Evolutionary conservation across 2,888 invertebrate species (phyloP), one percentile per base, ranked within the genome.

Genomic region (Branchellion lobata): DNA sequence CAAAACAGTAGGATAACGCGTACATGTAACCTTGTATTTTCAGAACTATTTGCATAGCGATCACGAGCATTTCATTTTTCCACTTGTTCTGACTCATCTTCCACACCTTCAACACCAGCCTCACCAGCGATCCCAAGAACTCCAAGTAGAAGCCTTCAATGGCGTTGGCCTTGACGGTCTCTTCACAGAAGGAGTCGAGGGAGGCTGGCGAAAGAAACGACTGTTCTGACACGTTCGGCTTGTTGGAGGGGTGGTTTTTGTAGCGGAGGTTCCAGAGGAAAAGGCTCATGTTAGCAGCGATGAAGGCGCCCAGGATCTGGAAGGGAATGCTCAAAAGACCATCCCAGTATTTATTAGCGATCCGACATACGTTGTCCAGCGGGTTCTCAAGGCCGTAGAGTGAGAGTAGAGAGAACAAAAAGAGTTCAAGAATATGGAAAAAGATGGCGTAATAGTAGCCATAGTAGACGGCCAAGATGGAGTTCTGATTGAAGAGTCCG

Each of bases 381-480:
- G 61, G 61, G 61, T 57, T 57, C 21, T 57, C 61, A n/a, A 57
- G 21, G 21, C 61, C 61, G 24, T 57, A 57, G n/a, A 57, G 24
- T 14, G 61, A 57, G n/a, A 57, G 61, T 3, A 24, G n/a, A 3
- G 61, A 57, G 61, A 57, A 57, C 3, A 57, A 5, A n/a, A 57
- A 57, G 61, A 57, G 61, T 18, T 57, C 61, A 57, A 57, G 5
- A 18, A n/a, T 57, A n/a, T 57, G 61, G 61, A 57, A 57, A 57
- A 57, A 57, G 24, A 57, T 57, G 24, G 61, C 61, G 61, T 57
- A 57, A n/a, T 57, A 57, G 21, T 57, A 57, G 61, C 61, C 61
- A 24, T 57, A 57, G 24, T 57, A 57, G 21, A 57, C 14, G 21
- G 61, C 61, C 21, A 57, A n/a, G 24, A 57, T 57, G 21, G 61